phyloP scores from a whole-genome alignment of 2,113 vertebrate genomes.

The Gavia stellata region DNA sequence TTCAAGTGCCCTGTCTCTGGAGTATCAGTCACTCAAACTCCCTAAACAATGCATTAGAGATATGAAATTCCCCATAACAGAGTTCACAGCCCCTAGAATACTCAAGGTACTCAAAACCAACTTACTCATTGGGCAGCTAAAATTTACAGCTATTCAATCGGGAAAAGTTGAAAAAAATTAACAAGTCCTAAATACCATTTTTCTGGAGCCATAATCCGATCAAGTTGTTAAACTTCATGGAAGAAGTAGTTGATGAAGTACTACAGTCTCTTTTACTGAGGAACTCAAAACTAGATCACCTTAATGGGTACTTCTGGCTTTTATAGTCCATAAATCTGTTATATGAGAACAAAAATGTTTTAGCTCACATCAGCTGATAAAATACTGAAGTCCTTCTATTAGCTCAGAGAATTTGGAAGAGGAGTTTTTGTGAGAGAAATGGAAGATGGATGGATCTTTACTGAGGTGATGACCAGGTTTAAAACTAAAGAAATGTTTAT shows the following conservation, averaged over 20 bases:
- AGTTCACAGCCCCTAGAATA: not conserved
- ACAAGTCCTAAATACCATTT: not conserved
- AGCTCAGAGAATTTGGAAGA: not conserved
- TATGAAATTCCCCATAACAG: not conserved
- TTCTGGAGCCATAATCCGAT: not conserved
- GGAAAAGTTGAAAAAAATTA: not conserved
- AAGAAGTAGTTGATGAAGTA: not conserved
- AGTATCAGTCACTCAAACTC: not conserved
- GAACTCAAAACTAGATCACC: slow-evolving; percentile 16
- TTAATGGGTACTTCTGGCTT: slow-evolving; percentile 23
- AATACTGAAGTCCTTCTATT: not conserved
- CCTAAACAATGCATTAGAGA: not conserved
- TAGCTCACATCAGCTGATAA: not conserved
- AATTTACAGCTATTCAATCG: not conserved
- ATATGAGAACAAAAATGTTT: not conserved
- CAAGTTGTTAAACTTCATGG: not conserved
- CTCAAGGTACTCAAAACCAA: not conserved
- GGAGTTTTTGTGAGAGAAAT: not conserved
- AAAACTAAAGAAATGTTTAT: not conserved
- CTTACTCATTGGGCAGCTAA: not conserved
- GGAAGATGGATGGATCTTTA: not conserved
- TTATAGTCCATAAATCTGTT: slow-evolving; percentile 40
- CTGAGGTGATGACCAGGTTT: not conserved
- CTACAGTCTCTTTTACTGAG: not conserved
- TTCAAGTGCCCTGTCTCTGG: not conserved